Evolutionary conservation across 1,140 invertebrate species (phyloP).

Genomic region (Lepidotrigona ventralis): DNA sequence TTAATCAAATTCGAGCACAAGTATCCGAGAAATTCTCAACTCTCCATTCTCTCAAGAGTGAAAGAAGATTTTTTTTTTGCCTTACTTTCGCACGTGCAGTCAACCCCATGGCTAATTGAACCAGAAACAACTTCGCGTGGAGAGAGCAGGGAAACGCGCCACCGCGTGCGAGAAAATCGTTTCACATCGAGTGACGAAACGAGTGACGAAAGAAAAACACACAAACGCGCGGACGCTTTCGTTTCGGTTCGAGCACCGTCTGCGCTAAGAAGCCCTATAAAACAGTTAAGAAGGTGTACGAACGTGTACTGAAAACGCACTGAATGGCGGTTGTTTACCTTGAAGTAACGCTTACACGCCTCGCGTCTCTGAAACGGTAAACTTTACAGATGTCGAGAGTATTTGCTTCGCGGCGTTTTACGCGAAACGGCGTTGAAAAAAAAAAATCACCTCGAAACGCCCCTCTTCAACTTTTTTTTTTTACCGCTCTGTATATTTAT

Average conservation of each 20-base stretch:
- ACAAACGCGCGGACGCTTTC: not conserved
- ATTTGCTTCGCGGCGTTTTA: not conserved
- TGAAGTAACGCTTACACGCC: slow-evolving; percentile 36
- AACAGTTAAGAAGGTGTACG: slow-evolving; percentile 38
- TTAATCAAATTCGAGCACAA: too few relatives aligned
- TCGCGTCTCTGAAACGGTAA: slow-evolving; percentile 18
- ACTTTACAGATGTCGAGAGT: slow-evolving; percentile 21
- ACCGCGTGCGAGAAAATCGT: slow-evolving; percentile 3
- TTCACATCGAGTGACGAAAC: not conserved
- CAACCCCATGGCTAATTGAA: too few relatives aligned
- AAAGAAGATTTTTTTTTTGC: too few relatives aligned
- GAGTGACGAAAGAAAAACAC: slow-evolving; percentile 15
- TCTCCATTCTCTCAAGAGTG: too few relatives aligned
- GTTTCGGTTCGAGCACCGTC: slow-evolving; percentile 16
- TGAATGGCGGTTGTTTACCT: slow-evolving; percentile 25
- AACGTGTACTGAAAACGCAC: slow-evolving; percentile 21
- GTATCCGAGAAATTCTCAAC: too few relatives aligned
- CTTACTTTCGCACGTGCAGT: too few relatives aligned
- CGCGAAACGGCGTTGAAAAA: not conserved
- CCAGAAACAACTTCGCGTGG: too few relatives aligned
- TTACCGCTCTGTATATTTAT: not conserved
- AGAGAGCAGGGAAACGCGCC: not conserved
- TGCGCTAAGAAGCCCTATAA: slow-evolving; percentile 37
- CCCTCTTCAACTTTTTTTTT: slow-evolving; percentile 19
- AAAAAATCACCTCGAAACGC: slow-evolving; percentile 19